These are phyloP conservation scores for Philotrypesis tridentata DNA, from an alignment of 1,140 invertebrate genomes.

Conservation along the genomic window DNA sequence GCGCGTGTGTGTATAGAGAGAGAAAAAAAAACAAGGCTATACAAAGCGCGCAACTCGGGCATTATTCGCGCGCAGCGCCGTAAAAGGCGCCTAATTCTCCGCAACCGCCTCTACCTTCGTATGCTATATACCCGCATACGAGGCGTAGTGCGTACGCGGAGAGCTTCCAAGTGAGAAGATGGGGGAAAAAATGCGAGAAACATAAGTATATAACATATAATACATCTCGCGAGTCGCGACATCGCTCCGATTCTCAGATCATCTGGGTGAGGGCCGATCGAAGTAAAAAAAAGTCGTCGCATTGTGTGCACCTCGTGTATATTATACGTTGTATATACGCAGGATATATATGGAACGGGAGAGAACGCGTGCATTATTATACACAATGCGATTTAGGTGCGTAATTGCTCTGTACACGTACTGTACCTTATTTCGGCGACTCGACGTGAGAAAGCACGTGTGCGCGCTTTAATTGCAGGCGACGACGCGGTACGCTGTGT, in stretches of 20 bases:
- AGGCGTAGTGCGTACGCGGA: too few species aligned
- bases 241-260: neutral
- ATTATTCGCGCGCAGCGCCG: slow-evolving; percentile 22
- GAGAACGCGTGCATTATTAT: too few species aligned
- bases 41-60: slow-evolving; percentile 7
- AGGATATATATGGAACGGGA: too few species aligned
- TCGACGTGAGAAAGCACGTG: neutral
- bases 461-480: neutral
- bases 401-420: neutral
- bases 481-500: neutral
- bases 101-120: neutral
- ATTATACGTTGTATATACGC: too few species aligned
- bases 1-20: too few species aligned
- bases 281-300: neutral
- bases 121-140: too few species aligned
- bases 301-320: neutral
- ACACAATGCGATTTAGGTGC: too few species aligned
- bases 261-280: slow-evolving; percentile 14
- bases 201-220: too few species aligned
- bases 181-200: too few species aligned
- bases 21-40: slow-evolving; percentile 14
- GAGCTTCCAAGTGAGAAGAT: too few species aligned
- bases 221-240: neutral
- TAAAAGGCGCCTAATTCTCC: slow-evolving; percentile 27
- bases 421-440: neutral